Evolutionary conservation across 2,888 invertebrate genomes (phyloP).

Genomic region (Branchipolynoe longqiensis): DNA sequence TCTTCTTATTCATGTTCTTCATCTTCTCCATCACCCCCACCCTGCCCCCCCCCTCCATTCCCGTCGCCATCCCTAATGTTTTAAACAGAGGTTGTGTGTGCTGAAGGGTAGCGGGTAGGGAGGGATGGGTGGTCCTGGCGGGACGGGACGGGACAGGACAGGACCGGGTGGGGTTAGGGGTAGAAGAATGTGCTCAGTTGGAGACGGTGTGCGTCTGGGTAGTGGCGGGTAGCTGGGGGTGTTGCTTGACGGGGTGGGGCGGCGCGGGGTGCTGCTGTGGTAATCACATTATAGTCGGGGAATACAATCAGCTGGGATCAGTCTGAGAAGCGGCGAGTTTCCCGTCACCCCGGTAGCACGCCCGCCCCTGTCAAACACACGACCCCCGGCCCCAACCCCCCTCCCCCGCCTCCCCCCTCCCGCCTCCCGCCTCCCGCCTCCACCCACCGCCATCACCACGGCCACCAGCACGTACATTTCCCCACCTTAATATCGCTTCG

Average conservation of each 20-base stretch:
- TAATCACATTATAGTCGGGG: constrained; percentile 45
- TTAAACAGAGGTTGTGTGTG: no score
- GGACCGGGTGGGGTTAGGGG: neutral
- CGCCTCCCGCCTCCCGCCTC: neutral
- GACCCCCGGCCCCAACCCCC: neutral
- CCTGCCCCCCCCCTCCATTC: no score
- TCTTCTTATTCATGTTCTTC: no score
- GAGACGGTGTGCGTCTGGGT: no score
- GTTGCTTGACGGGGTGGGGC: no score
- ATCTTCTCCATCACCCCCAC: no score
- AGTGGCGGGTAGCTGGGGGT: no score
- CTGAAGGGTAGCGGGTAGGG: no score
- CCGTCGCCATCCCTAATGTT: no score
- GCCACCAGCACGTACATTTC: neutral
- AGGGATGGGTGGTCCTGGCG: no score
- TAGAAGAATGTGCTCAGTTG: no score
- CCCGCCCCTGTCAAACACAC: constrained; percentile 12
- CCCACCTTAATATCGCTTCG: neutral
- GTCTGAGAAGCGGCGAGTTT: constrained; percentile 21
- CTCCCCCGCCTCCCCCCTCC: neutral
- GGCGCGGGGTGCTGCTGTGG: neutral
- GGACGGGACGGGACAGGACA: neutral
- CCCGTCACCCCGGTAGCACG: constrained; percentile 13
- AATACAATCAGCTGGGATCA: constrained; percentile 46
- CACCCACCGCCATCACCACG: neutral